Evolutionary conservation across 2,797 vertebrate species (phyloP).

Genomic region (Petrocephalus sullivani): DNA sequence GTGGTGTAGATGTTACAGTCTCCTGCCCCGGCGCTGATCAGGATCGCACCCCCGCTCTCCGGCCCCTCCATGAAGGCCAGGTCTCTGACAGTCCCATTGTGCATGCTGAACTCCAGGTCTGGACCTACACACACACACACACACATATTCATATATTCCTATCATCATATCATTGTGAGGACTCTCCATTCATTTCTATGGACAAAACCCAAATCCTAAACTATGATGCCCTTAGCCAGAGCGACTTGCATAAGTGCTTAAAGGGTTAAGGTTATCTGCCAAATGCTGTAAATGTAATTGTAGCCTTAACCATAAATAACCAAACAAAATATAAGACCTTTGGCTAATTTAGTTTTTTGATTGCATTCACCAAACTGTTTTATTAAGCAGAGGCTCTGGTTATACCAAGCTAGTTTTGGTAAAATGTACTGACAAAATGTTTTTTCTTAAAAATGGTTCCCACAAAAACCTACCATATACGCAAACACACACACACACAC

Average conservation of each 20-base stretch:
- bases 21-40: conserved; percentile 94
- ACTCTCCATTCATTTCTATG: background rate
- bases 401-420: background rate
- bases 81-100: conserved; percentile 94
- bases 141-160: background rate
- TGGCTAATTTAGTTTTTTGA: background rate
- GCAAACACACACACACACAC: too few species aligned
- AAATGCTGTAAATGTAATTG: background rate
- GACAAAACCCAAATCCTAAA: background rate
- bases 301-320: background rate
- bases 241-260: too few species aligned
- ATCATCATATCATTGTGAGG: background rate
- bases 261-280: too few species aligned
- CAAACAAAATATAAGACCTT: background rate
- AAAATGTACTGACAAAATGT: background rate
- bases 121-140: conserved; percentile 66
- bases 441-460: background rate
- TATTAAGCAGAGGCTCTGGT: background rate
- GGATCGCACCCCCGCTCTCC: conserved; percentile 86
- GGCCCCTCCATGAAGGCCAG: conserved; percentile 97
- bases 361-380: background rate
- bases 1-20: conserved; percentile 95
- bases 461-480: background rate
- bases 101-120: conserved; percentile 98
- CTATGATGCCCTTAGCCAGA: background rate